A percentile compares a stretch with the other conserved stretches of the same genome.
phyloP scores from a whole-genome alignment of 2,113 vertebrate genomes.

The Catharus bicknelli region DNA sequence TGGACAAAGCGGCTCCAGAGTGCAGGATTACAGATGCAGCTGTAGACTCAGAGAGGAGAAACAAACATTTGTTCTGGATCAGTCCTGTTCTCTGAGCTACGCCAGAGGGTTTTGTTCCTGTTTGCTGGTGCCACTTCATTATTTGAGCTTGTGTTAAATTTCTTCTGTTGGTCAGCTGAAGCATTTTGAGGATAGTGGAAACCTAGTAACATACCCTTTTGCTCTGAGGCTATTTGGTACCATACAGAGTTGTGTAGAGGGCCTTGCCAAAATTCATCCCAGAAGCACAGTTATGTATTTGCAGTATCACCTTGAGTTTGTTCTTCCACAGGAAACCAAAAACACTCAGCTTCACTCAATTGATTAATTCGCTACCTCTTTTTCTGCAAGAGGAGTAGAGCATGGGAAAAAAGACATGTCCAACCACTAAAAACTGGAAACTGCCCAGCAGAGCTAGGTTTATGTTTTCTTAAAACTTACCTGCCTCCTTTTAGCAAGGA shows the following conservation, averaged over 20 bases:
- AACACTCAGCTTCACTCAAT: neutral
- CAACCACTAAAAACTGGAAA: neutral
- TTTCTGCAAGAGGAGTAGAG: constrained; percentile 1
- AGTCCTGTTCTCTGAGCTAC: neutral
- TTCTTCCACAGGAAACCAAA: constrained; percentile 8
- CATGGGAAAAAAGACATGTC: neutral
- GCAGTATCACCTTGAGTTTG: neutral
- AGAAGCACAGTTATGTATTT: neutral
- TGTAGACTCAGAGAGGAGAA: neutral
- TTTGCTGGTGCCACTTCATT: neutral
- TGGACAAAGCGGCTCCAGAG: neutral
- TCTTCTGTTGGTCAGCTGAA: neutral
- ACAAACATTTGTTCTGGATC: neutral
- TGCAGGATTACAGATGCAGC: neutral
- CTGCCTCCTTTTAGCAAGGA: constrained; percentile 20
- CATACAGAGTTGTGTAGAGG: neutral
- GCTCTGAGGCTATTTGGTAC: neutral
- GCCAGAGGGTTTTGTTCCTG: neutral
- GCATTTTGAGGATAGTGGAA: neutral
- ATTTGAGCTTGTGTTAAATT: neutral
- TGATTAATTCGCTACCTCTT: neutral
- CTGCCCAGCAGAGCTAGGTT: constrained; percentile 1
- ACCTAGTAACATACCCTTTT: neutral
- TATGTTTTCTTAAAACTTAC: constrained; percentile 59
- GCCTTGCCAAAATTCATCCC: neutral